phyloP scores from a whole-genome alignment of 2,888 invertebrate genomes.

The Cerastoderma edule region DNA sequence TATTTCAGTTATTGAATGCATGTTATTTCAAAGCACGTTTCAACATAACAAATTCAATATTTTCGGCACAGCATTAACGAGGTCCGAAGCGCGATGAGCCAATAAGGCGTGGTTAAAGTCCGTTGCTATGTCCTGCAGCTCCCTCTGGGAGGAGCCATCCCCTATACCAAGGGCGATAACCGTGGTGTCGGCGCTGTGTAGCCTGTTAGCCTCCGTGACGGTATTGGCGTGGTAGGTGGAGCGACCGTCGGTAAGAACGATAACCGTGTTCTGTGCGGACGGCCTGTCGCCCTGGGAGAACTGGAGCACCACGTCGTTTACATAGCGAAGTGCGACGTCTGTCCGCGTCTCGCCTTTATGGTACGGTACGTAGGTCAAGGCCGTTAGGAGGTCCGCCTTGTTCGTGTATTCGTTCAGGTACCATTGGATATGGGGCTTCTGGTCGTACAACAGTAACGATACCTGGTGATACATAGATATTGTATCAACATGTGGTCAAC shows the following conservation, averaged over 20 bases:
- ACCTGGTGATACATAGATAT: constrained; percentile 33
- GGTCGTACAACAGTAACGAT: constrained; percentile 45
- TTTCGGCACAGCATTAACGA: constrained; percentile 25
- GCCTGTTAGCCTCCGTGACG: constrained; percentile 21
- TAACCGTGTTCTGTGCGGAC: constrained; percentile 41
- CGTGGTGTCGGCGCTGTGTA: constrained; percentile 29
- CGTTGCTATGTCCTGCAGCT: constrained; percentile 33
- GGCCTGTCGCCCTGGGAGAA: constrained; percentile 44
- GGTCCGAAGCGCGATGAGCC: constrained; percentile 8
- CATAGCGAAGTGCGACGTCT: constrained; percentile 36
- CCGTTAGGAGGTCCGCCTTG: constrained; percentile 47
- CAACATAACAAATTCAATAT: constrained; percentile 36
- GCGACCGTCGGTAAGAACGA: constrained; percentile 46
- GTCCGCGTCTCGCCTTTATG: constrained; percentile 46
- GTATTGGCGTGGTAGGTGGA: constrained; percentile 35
- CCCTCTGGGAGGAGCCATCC: constrained; percentile 18
- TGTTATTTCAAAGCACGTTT: not conserved
- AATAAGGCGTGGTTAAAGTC: constrained; percentile 27
- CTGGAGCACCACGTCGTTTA: constrained; percentile 28
- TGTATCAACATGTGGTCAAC: too few relatives aligned
- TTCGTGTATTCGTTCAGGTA: constrained; percentile 50
- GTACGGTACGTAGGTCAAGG: constrained; percentile 54
- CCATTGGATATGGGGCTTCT: constrained; percentile 49
- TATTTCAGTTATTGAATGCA: too few relatives aligned
- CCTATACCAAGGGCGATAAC: constrained; percentile 44